Evolutionary conservation across 2,888 invertebrate species (phyloP).

Genomic region (Erannis defoliaria): DNA sequence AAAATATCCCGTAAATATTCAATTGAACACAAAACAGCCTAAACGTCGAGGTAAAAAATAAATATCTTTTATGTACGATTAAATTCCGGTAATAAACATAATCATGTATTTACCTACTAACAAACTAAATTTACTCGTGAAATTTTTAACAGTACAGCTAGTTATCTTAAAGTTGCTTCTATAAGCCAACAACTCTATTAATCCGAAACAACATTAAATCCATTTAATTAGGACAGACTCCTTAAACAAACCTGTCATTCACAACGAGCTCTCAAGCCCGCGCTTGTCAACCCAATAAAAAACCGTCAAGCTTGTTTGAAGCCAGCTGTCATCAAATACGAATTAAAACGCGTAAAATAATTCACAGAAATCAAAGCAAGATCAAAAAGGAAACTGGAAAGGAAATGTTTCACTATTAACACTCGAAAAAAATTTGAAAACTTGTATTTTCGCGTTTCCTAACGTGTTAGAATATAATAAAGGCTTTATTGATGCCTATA

Average conservation of each 20-base stretch:
- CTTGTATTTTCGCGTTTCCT: slow-evolving; percentile 30
- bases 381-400: slow-evolving; percentile 47
- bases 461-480: slow-evolving; percentile 28
- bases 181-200: background rate
- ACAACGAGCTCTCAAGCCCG: slow-evolving; percentile 15
- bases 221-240: slow-evolving; percentile 14
- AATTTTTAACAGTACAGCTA: too few relatives aligned
- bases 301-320: slow-evolving; percentile 38
- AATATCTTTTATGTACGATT: too few relatives aligned
- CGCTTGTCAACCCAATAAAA: slow-evolving; percentile 32
- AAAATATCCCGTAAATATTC: too few relatives aligned
- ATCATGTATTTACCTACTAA: background rate
- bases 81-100: too few relatives aligned
- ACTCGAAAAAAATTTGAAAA: slow-evolving; percentile 25
- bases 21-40: background rate
- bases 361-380: slow-evolving; percentile 58
- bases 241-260: slow-evolving; percentile 26
- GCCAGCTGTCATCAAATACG: slow-evolving; percentile 42
- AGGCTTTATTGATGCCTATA: slow-evolving; percentile 32
- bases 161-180: background rate
- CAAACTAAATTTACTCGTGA: background rate
- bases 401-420: slow-evolving; percentile 36
- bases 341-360: slow-evolving; percentile 57
- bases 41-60: background rate
- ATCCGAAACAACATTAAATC: slow-evolving; percentile 7